Base-by-base conservation (phyloP, 2,888 invertebrate species). In the Melieria picta region DNA sequence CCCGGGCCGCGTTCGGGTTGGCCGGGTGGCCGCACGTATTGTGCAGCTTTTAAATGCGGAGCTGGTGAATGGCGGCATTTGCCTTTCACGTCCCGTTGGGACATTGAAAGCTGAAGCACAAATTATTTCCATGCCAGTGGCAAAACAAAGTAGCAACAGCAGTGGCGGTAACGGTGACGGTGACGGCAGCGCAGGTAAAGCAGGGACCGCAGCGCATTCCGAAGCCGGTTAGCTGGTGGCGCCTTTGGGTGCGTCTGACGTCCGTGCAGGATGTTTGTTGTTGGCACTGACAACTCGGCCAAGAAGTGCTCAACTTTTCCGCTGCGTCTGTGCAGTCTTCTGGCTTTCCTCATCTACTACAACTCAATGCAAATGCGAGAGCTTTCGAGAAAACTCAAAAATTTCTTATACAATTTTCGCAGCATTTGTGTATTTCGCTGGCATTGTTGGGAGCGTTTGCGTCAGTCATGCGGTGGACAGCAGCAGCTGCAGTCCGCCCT, bases 81-180 rank as follows among this genome's bases (percentile, higher is more conserved):
- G 30, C 30, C 30, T 30, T 30, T 30, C 30, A 30, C 30, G 30
- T 30, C 30, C 30, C 30, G 30, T 30, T 30, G 30, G 30, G 30
- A 30, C 30, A 30, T 30, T 30, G 30, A 30, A 30, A 30, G 30
- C 30, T 30, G 30, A 30, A 30, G 30, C 30, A 13, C 52, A 52
- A 52, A 52, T 52, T 52, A 52, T 52, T 52, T 52, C 52, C 52
- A 52, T 52, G 52, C 10, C 52, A 52, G 6, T 52, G 52, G 13
- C 52, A 52, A 52, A 13, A 52, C 4, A 52, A 52, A 52, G 52
- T n/a, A n/a, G 52, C 52, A 52, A 30, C 30, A 52, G 52, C 13
- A 13, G 13, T 13, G 11, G 52, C 52, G 11, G 52, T 13, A 4
- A 6, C 52, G 13, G 13, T 13, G 11, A 7, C 52, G 11, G 52